These are phyloP conservation scores for Rhyzopertha dominica DNA, from an alignment of 1,140 invertebrate species.

Conservation along the genomic window DNA sequence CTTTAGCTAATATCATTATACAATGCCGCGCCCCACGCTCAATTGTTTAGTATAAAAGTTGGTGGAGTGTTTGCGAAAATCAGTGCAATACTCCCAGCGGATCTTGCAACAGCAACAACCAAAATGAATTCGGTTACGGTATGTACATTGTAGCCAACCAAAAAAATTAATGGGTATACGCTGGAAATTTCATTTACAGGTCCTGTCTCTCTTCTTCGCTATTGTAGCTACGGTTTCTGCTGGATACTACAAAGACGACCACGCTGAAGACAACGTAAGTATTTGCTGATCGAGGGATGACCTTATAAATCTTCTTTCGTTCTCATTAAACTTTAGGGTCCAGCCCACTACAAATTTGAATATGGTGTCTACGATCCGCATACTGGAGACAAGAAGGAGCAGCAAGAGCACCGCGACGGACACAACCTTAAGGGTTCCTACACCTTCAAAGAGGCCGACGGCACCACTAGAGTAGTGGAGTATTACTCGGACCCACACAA, in stretches of 20 bases:
- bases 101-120: slow-evolving; percentile 1
- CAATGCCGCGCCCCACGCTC: too few species aligned
- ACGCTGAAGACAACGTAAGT: slow-evolving; percentile 9
- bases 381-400: slow-evolving; percentile 48
- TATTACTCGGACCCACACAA: slow-evolving; percentile 45
- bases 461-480: slow-evolving; percentile 45
- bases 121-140: slow-evolving; percentile 12
- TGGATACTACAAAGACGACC: slow-evolving; percentile 4
- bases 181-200: not conserved
- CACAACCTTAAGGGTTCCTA: slow-evolving; percentile 47
- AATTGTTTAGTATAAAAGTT: too few species aligned
- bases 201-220: slow-evolving; percentile 7
- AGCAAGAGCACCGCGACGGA: slow-evolving; percentile 48
- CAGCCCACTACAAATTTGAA: slow-evolving; percentile 45
- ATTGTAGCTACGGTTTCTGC: slow-evolving; percentile 5
- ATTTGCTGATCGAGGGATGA: too few species aligned
- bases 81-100: too few species aligned
- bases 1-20: too few species aligned
- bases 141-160: not conserved
- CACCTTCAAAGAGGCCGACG: slow-evolving; percentile 47
- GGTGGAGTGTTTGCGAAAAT: too few species aligned
- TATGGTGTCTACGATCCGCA: slow-evolving; percentile 49
- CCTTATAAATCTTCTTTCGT: not conserved
- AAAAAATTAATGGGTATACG: not conserved
- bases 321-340: slow-evolving; percentile 16